Conservation (phyloP, 2,797 vertebrate genomes). For the Coilia nasus region DNA sequence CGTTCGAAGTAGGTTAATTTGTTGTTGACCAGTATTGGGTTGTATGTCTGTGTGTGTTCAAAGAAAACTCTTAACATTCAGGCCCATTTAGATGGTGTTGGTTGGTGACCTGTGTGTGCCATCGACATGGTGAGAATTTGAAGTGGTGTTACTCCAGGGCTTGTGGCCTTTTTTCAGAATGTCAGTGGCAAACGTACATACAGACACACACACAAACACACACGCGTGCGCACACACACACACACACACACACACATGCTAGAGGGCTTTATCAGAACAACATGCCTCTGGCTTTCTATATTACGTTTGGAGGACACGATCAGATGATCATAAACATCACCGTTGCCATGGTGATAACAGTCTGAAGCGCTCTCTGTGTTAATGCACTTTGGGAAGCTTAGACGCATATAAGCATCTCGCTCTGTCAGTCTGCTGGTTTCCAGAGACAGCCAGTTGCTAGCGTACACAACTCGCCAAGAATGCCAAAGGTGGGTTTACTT, state of each 20-base stretch:
- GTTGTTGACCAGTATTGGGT: neutral
- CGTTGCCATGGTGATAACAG: neutral
- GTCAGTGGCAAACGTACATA: too few relatives aligned
- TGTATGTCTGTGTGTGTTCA: neutral
- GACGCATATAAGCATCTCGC: neutral
- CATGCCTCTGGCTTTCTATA: neutral
- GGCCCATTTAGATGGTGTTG: neutral
- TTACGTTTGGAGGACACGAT: neutral
- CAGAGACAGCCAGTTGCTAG: neutral
- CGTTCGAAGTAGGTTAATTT: neutral
- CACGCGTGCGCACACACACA: neutral
- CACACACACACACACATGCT: neutral
- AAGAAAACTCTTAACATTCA: neutral
- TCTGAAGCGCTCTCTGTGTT: neutral
- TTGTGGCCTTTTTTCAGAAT: neutral
- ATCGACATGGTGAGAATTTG: neutral
- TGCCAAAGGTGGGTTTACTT: neutral
- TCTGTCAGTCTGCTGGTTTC: neutral
- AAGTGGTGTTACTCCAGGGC: neutral
- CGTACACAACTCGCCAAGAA: neutral
- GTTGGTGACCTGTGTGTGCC: neutral
- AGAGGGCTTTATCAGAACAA: neutral
- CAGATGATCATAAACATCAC: neutral
- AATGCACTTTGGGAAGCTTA: neutral
- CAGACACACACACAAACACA: constrained; percentile 1